Conservation (phyloP, 2,113 vertebrate species). For the western clawed frog (Xenopus tropicalis) region DNA sequence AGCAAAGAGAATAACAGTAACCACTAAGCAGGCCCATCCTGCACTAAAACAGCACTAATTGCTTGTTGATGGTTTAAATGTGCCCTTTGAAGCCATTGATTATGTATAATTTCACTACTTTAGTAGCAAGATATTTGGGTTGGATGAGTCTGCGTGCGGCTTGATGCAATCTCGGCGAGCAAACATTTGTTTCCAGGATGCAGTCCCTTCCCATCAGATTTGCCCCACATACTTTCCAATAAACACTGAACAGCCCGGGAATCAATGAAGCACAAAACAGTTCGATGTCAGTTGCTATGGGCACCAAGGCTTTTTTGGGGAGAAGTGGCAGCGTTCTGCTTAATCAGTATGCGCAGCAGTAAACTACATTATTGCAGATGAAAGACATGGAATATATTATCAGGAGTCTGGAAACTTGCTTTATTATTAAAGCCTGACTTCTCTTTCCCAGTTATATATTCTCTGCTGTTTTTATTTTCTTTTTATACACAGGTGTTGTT, state of each 20-base stretch:
- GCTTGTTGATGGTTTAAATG: neutral
- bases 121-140: neutral
- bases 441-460: no score
- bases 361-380: neutral
- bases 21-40: no score
- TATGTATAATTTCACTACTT: neutral
- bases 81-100: neutral
- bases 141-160: neutral
- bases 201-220: neutral
- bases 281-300: constrained; percentile 29
- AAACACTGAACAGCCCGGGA: neutral
- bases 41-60: neutral
- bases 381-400: neutral
- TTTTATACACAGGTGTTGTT: no score
- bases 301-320: constrained; percentile 1
- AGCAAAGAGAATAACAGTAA: no score
- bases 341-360: constrained; percentile 30
- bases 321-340: neutral
- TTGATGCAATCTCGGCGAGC: neutral
- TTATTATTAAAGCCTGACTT: neutral
- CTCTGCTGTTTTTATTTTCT: no score
- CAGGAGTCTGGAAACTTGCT: neutral
- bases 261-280: neutral
- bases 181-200: constrained; percentile 2
- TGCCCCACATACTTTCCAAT: neutral